Base-by-base conservation (phyloP, 1,140 invertebrate genomes). In the Drosophila cardini region DNA sequence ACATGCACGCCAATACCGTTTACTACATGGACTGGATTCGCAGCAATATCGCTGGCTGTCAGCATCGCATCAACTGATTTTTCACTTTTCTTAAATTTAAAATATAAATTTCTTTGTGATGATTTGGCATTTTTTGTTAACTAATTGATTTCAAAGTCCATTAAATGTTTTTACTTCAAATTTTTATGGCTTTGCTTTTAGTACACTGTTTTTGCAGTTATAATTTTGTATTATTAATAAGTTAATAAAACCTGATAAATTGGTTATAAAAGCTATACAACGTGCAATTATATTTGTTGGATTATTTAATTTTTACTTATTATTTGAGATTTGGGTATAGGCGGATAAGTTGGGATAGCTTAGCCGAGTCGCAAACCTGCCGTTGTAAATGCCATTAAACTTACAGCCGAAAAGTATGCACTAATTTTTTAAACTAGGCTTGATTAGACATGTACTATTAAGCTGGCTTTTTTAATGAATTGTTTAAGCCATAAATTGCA, bases 1-100 rank as follows among this genome's bases (percentile, higher is more conserved):
- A 94, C 58, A 94, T 94, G 67, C 93, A 93, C 53, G 92, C 93
- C 5, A 89, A 80, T 43, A 84, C 91, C 0, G 34, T 79, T 1
- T 89, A 91, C 67, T 93, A 93, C 40, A 67, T 68, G 63, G 76
- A 90, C 34, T 90, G 85, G 85, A 90, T 90, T 32, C 72, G 85
- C 0, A 68, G 78, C 1, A 65, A 53, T 4, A 69, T 61, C 1
- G 9, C 65, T 1, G 69, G 53, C 2, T 87, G 83, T 70, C 77
- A 72, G 7, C 78, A 82, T 13, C 55, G 75, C 0, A 65, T 84
- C 15, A 79, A 60, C 13, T 83, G 30, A 40, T 26, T 55, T 11
- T 7, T 8, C 13, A 8, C n/a, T 21, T 48, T 11, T 1, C 21
- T 21, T 21, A 3, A 2, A 21, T 26, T 26, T 26, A 26, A 26